Evolutionary conservation across 2,797 vertebrate species (phyloP).

Genomic region (Microhierax caerulescens): DNA sequence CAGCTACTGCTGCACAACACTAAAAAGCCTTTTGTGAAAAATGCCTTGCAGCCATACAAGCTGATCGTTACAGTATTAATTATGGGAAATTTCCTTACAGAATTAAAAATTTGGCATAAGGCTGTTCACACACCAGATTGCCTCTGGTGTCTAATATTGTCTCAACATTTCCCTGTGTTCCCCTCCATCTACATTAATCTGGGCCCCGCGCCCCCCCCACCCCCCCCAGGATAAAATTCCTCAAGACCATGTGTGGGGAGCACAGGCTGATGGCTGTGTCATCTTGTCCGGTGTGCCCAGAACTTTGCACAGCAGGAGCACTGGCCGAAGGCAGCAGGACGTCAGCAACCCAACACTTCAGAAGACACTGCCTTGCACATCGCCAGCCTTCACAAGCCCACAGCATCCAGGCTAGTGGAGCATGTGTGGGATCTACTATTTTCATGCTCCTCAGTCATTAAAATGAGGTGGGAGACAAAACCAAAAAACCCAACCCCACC

Average conservation of each 20-base stretch:
- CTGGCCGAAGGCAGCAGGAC: neutral
- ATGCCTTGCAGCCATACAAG: neutral
- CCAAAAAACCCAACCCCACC: neutral
- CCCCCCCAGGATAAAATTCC: neutral
- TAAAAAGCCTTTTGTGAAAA: neutral
- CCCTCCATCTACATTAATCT: neutral
- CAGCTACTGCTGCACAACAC: neutral
- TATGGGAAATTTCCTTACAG: neutral
- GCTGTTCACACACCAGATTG: neutral
- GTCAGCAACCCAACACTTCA: accelerated
- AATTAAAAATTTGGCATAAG: neutral
- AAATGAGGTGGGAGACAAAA: neutral
- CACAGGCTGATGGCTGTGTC: accelerated
- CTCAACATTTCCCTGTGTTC: accelerated
- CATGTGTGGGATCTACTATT: neutral
- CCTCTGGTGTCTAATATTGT: accelerated
- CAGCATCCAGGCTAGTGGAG: neutral
- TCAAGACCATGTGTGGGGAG: neutral
- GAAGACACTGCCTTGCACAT: neutral
- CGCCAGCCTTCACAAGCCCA: neutral
- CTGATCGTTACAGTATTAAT: neutral
- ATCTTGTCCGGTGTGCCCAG: neutral
- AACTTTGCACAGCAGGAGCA: neutral
- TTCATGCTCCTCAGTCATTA: neutral
- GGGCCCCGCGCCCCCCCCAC: too few species aligned